phyloP scores from a whole-genome alignment of 2,113 vertebrate species.

The Sterna hirundo region DNA sequence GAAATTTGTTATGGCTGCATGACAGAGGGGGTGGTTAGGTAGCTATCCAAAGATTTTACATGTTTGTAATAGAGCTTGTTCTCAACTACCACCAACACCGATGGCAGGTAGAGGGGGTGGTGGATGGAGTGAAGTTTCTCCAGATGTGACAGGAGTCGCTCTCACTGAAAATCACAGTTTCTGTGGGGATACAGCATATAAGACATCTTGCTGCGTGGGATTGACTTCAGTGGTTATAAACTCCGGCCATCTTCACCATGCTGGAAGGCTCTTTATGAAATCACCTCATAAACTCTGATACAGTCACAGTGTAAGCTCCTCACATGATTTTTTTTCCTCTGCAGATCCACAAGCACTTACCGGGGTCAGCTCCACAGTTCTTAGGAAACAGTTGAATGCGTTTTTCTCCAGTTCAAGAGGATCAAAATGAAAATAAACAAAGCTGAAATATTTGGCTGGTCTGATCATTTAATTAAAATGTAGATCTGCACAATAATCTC shows the following conservation, averaged over 20 bases:
- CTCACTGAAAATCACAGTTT: background rate
- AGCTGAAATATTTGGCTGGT: background rate
- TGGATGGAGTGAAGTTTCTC: background rate
- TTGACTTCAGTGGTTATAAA: background rate
- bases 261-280: background rate
- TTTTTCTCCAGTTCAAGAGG: background rate
- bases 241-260: background rate
- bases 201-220: background rate
- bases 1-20: background rate
- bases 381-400: background rate
- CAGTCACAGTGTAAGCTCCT: background rate
- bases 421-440: background rate
- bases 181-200: background rate
- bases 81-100: fast-evolving
- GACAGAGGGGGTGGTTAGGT: background rate
- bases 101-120: background rate
- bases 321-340: background rate
- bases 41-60: background rate
- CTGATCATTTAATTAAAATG: background rate
- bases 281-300: background rate
- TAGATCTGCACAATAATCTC: background rate
- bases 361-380: background rate
- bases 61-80: background rate
- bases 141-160: background rate
- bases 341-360: background rate